Conservation (phyloP, 2,888 invertebrate genomes). For the Agelastica alni region DNA sequence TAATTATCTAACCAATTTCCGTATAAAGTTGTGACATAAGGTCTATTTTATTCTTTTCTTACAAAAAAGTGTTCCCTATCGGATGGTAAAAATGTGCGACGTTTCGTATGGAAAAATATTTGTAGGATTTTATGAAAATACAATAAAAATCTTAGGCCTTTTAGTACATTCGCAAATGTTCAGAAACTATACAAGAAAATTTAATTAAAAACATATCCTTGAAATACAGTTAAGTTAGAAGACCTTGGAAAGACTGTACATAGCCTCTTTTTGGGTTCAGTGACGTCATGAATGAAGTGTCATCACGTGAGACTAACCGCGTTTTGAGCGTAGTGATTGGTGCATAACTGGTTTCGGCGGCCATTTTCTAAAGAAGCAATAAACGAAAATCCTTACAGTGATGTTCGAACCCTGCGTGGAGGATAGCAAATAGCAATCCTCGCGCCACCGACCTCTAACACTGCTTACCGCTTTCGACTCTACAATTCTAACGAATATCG, state of each 20-base stretch:
- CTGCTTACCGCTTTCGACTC: slow-evolving; percentile 61
- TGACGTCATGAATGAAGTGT: slow-evolving; percentile 56
- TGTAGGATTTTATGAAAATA: background rate
- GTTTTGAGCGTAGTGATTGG: slow-evolving; percentile 54
- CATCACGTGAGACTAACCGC: slow-evolving; percentile 53
- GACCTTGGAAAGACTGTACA: slow-evolving; percentile 56
- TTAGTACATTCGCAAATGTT: background rate
- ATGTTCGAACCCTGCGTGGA: slow-evolving; percentile 56
- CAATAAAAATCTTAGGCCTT: background rate
- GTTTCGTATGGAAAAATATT: slow-evolving; percentile 31
- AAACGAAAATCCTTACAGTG: slow-evolving; percentile 49
- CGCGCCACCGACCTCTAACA: slow-evolving; percentile 61
- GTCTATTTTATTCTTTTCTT: slow-evolving; percentile 22
- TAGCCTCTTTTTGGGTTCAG: slow-evolving; percentile 52
- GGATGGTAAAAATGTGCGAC: slow-evolving; percentile 27
- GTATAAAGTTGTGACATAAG: slow-evolving; percentile 25
- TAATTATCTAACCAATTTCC: slow-evolving; percentile 18
- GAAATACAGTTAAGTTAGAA: slow-evolving; percentile 46
- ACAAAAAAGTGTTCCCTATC: slow-evolving; percentile 31
- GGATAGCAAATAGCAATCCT: slow-evolving; percentile 63
- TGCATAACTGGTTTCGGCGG: slow-evolving; percentile 56
- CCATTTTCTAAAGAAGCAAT: slow-evolving; percentile 73
- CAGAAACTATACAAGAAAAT: slow-evolving; percentile 17
- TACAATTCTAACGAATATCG: slow-evolving; percentile 44
- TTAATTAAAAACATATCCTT: slow-evolving; percentile 40